Evolutionary conservation across 1,140 invertebrate genomes (phyloP).

Genomic region (Globodera rostochiensis): DNA sequence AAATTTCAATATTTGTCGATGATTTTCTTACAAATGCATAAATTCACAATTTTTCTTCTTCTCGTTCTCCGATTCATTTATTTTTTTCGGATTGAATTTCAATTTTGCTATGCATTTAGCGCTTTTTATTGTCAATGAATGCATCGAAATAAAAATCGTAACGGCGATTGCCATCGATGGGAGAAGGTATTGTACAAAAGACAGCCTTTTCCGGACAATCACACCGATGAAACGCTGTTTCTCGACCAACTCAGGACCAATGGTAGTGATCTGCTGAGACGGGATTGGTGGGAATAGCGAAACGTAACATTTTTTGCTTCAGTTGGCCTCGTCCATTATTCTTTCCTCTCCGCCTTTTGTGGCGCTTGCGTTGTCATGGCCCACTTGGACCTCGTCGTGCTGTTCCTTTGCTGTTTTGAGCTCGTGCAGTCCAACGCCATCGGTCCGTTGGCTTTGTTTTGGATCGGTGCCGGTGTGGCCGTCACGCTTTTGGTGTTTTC

Average conservation of each 20-base stretch:
- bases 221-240: conserved; percentile 80
- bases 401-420: conserved; percentile 71
- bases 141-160: background rate
- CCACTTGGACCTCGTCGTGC: conserved; percentile 76
- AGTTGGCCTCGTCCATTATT: conserved; percentile 76
- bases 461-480: background rate
- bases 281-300: background rate
- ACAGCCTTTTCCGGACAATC: conserved; percentile 84
- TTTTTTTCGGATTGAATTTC: background rate
- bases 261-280: conserved; percentile 61
- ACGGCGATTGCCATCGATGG: conserved; percentile 70
- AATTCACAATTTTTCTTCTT: background rate
- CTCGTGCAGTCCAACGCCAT: conserved; percentile 35
- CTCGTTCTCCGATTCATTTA: background rate
- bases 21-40: too few species aligned
- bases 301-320: conserved; percentile 35
- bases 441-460: background rate
- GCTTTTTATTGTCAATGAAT: conserved; percentile 3
- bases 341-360: conserved; percentile 73
- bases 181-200: conserved; percentile 86
- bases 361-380: conserved; percentile 77
- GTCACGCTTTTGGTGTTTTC: background rate
- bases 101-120: background rate
- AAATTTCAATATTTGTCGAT: background rate
- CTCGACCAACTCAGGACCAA: conserved; percentile 83